These are phyloP conservation scores for Pseudolaguvia tuberculata DNA, from an alignment of 2,113 vertebrate genomes.

Conservation along the genomic window DNA sequence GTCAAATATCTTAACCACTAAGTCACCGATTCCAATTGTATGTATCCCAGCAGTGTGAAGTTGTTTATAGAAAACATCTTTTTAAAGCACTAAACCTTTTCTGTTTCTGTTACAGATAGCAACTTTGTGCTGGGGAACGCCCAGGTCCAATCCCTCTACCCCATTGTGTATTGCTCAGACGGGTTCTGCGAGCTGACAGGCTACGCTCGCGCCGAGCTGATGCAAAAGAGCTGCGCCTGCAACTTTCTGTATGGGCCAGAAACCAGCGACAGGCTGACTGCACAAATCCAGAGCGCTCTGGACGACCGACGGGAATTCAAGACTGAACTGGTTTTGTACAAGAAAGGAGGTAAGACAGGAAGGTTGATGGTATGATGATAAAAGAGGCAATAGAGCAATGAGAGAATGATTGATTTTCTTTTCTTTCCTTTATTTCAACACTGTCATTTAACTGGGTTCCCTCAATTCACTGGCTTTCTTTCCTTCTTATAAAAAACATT, in stretches of 20 bases:
- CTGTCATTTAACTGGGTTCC: background rate
- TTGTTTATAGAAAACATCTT: background rate
- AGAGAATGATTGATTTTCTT: background rate
- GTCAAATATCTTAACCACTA: too few species aligned
- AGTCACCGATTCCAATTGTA: too few species aligned
- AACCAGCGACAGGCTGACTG: constrained; percentile 69
- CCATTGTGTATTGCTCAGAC: constrained; percentile 79
- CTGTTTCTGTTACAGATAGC: constrained; percentile 64
- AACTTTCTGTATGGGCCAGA: constrained; percentile 76
- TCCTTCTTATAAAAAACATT: constrained; percentile 6
- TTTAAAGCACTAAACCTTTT: background rate
- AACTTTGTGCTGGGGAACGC: constrained; percentile 80
- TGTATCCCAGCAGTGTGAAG: background rate
- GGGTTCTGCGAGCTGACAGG: constrained; percentile 80
- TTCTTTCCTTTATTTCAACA: too few species aligned
- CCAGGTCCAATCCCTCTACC: constrained; percentile 76
- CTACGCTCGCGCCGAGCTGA: constrained; percentile 75
- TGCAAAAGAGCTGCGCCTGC: constrained; percentile 79
- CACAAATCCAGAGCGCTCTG: constrained; percentile 72
- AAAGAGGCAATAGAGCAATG: background rate
- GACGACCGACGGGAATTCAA: constrained; percentile 75
- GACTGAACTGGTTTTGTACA: constrained; percentile 76
- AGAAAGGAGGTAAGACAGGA: constrained; percentile 69
- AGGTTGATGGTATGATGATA: background rate
- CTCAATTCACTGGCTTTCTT: background rate